Conservation (phyloP, 2,797 vertebrate species). For the Acanthiza pusilla region DNA sequence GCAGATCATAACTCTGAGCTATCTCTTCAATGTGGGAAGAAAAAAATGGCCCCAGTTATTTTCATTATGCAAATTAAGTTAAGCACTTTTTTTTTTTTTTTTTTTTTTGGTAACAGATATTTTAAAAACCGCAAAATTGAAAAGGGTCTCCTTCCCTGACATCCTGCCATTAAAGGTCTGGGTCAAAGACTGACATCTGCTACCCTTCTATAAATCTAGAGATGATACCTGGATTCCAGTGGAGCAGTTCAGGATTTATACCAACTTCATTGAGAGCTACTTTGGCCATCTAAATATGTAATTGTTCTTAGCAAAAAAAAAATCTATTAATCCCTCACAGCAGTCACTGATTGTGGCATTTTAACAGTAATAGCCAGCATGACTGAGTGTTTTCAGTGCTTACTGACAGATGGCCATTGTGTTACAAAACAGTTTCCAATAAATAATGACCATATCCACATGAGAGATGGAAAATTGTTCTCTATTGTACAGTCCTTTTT, state of each 20-base stretch:
- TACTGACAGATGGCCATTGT: constrained; percentile 57
- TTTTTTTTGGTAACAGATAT: background rate
- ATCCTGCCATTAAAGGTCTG: background rate
- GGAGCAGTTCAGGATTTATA: background rate
- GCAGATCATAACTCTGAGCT: background rate
- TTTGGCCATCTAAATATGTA: constrained; percentile 19
- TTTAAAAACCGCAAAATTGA: background rate
- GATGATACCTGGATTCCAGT: background rate
- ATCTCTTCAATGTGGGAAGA: background rate
- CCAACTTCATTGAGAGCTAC: background rate
- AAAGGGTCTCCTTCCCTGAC: background rate
- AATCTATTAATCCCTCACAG: constrained; percentile 15
- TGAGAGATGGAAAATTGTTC: constrained; percentile 35
- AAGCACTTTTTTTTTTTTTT: background rate
- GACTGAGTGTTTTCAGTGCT: constrained; percentile 38
- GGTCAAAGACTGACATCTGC: background rate
- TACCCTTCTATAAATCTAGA: background rate
- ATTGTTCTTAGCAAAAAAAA: constrained; percentile 1
- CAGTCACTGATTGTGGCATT: constrained; percentile 33
- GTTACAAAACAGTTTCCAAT: constrained; percentile 40
- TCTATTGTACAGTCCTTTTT: background rate
- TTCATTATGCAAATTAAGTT: background rate
- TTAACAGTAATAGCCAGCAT: constrained; percentile 33
- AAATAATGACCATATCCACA: constrained; percentile 56
- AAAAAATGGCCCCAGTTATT: background rate